A percentile compares a stretch with the other conserved stretches of the same genome.
These are phyloP conservation scores for Alosa sapidissima DNA, from an alignment of 2,797 vertebrate species.

Conservation along the genomic window DNA sequence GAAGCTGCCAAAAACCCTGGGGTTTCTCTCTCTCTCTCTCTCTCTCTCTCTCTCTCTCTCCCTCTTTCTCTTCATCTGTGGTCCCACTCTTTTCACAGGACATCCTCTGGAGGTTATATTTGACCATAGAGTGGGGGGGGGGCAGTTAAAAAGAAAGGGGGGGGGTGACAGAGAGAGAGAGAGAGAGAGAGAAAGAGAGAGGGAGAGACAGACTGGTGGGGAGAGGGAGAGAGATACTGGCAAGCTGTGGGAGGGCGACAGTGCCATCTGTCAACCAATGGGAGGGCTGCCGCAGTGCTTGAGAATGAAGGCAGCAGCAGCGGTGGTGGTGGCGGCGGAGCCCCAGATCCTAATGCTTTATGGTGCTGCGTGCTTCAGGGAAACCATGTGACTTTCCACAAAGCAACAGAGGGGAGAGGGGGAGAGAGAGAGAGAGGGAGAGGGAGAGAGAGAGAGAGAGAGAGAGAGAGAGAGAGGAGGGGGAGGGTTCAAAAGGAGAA, in stretches of 20 bases:
- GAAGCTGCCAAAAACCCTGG: background rate
- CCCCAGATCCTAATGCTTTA: slow-evolving; percentile 75
- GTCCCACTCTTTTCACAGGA: background rate
- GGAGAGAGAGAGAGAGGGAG: slow-evolving; percentile 51
- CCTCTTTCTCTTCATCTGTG: background rate
- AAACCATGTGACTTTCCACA: slow-evolving; percentile 83
- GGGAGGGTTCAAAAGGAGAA: slow-evolving; percentile 12
- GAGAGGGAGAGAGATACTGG: background rate
- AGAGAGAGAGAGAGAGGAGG: slow-evolving; percentile 25
- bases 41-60: background rate
- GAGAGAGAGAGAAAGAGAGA: background rate
- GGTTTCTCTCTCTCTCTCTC: background rate
- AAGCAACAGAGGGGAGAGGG: slow-evolving; percentile 50
- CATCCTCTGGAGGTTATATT: slow-evolving; percentile 8
- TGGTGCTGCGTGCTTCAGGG: slow-evolving; percentile 78
- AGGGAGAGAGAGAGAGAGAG: slow-evolving; percentile 42
- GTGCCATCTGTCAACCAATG: slow-evolving; percentile 64
- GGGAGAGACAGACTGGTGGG: background rate
- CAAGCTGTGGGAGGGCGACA: slow-evolving; percentile 33
- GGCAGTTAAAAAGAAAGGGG: background rate
- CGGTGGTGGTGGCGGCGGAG: slow-evolving; percentile 49
- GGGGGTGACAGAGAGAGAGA: background rate
- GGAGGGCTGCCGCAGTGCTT: slow-evolving; percentile 57
- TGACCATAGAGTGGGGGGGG: background rate
- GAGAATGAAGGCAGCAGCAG: slow-evolving; percentile 49